Percentiles rank a stretch among this genome's conserved stretches.
Conservation (phyloP, 2,797 vertebrate genomes). For the Myotis planiceps region DNA sequence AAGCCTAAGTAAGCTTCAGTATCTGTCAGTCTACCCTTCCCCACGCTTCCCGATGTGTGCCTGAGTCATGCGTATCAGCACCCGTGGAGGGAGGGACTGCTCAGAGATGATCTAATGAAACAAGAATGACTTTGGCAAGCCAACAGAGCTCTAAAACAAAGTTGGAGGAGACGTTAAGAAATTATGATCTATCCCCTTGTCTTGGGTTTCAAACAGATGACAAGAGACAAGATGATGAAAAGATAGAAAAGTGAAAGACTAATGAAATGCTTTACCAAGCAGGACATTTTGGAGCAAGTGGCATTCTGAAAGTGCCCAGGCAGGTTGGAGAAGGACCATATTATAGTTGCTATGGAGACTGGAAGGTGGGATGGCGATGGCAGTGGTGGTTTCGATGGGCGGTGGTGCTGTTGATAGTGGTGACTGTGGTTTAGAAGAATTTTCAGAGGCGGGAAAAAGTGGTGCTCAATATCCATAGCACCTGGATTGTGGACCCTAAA, state of each 20-base stretch:
- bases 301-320: too few relatives aligned
- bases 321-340: background rate
- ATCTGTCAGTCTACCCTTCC: background rate
- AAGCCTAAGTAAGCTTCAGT: background rate
- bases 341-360: background rate
- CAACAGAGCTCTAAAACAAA: background rate
- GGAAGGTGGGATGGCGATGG: background rate
- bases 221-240: background rate
- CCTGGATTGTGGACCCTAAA: background rate
- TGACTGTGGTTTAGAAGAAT: background rate
- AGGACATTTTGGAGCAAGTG: background rate
- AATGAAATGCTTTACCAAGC: background rate
- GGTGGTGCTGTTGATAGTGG: background rate
- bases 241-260: background rate
- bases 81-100: background rate
- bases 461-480: background rate
- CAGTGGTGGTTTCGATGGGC: accelerated
- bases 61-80: background rate
- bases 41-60: background rate
- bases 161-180: conserved; percentile 27
- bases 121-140: background rate
- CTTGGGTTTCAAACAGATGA: background rate
- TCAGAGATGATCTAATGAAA: background rate
- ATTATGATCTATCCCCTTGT: background rate
- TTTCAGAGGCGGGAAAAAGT: background rate